phyloP scores from a whole-genome alignment of 2,888 invertebrate species.

The Muschampia staudingeri region DNA sequence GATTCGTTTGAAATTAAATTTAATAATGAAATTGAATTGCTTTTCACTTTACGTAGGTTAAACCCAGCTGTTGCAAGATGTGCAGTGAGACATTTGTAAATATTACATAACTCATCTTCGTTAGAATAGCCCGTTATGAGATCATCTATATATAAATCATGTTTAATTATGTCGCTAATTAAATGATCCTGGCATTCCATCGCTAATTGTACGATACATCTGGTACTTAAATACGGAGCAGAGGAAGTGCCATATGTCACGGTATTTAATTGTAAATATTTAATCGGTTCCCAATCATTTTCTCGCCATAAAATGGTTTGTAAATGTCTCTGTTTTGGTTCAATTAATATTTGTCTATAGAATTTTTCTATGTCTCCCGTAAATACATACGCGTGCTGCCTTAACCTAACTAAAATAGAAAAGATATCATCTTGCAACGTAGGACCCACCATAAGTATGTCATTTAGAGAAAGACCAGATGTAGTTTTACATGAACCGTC shows the following conservation, averaged over 20 bases:
- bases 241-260: background rate
- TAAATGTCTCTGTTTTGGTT: constrained; percentile 67
- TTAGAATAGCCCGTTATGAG: background rate
- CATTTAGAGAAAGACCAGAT: constrained; percentile 71
- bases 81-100: background rate
- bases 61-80: background rate
- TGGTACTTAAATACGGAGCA: background rate
- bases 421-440: constrained; percentile 71
- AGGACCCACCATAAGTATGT: constrained; percentile 71
- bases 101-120: background rate
- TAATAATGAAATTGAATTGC: background rate
- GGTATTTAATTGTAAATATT: constrained; percentile 50
- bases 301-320: constrained; percentile 76
- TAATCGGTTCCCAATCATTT: constrained; percentile 56
- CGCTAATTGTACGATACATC: background rate
- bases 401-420: constrained; percentile 70
- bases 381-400: constrained; percentile 69
- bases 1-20: constrained; percentile 3
- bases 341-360: constrained; percentile 72
- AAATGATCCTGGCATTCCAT: background rate
- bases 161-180: background rate
- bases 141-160: background rate
- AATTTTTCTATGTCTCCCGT: constrained; percentile 57
- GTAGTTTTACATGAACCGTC: constrained; percentile 69
- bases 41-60: background rate